Evolutionary conservation across 2,888 invertebrate genomes (phyloP), one percentile per base, ranked within the genome.

Genomic region (Mycalesis mineus): DNA sequence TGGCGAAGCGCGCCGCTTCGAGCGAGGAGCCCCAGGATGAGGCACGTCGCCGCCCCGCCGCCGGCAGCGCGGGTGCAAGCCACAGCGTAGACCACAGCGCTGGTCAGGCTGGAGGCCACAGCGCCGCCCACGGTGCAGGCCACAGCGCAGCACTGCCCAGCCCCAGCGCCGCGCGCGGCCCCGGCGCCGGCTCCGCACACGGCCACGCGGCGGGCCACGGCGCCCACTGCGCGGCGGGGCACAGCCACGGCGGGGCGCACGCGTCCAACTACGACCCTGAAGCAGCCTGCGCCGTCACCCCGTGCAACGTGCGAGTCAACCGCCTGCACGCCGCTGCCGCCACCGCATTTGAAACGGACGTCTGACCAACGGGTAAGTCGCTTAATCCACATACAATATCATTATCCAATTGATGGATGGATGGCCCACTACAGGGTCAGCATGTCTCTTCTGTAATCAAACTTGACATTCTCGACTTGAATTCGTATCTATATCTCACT

Each of bases 271-370:
- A 22, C 31, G 50, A 28, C 8, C 36, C 44, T 14, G 49, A 31
- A n/a, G 9, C 11, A n/a, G 44, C 41, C 36, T 50, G 51, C 28
- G 68, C 55, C 59, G 65, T 81, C 54, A 70, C 78, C 57, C 61
- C 71, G 14, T 88, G 87, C 80, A 88, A 83, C 65, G 88, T 88
- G 68, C 87, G 88, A 63, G 84, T 88, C 67, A 88, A 87, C 77
- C 82, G 82, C 67, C 68, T 87, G 64, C 84, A 85, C 65, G 93
- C 95, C 83, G 94, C 95, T 85, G 93, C 94, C 82, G 94, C 95
- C 84, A 94, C 95, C 80, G 94, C 95, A 90, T 95, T 96, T 90
- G 97, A 97, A 92, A 97, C 97, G 91, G 97, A 97, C 92, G 97
- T 97, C 94, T 97, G 96, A 97, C 96, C 95, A 95, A 93, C 92